Evolutionary conservation across 2,888 invertebrate species (phyloP).

Genomic region (Tethea ocularis): DNA sequence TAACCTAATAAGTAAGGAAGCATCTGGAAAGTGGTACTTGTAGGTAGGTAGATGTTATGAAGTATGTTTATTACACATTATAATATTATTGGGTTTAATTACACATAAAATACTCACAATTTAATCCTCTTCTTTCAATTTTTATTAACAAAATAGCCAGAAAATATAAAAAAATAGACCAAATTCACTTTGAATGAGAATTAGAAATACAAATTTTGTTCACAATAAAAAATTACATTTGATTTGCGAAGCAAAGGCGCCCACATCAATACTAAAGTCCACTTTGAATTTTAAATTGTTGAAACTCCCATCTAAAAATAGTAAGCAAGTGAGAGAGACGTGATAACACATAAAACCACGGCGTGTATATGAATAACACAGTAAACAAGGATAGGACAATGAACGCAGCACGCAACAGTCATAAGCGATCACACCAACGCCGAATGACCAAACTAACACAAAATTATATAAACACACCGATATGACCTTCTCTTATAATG

Average conservation of each 20-base stretch:
- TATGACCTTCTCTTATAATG: slow-evolving; percentile 66
- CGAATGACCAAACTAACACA: slow-evolving; percentile 39
- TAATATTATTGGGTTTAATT: too few relatives aligned
- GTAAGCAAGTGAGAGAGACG: slow-evolving; percentile 39
- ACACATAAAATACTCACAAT: not conserved
- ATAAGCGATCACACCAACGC: slow-evolving; percentile 40
- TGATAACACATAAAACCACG: slow-evolving; percentile 44
- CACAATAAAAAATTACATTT: slow-evolving; percentile 14
- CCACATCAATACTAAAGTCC: slow-evolving; percentile 48
- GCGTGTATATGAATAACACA: slow-evolving; percentile 38
- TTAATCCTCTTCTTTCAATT: not conserved
- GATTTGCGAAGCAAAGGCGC: slow-evolving; percentile 31
- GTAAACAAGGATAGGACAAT: slow-evolving; percentile 56
- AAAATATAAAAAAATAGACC: not conserved
- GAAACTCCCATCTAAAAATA: slow-evolving; percentile 54
- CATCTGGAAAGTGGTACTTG: too few relatives aligned
- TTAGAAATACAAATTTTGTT: not conserved
- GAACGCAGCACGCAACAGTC: slow-evolving; percentile 32
- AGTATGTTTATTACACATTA: too few relatives aligned
- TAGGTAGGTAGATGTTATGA: too few relatives aligned
- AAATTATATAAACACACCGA: slow-evolving; percentile 67
- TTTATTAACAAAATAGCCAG: not conserved
- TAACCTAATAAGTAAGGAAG: too few relatives aligned
- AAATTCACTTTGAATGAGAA: not conserved
- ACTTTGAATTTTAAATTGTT: slow-evolving; percentile 33